Percentiles rank a stretch among this genome's conserved stretches.
phyloP scores from a whole-genome alignment of 1,140 invertebrate species.

The Sinella curviseta region DNA sequence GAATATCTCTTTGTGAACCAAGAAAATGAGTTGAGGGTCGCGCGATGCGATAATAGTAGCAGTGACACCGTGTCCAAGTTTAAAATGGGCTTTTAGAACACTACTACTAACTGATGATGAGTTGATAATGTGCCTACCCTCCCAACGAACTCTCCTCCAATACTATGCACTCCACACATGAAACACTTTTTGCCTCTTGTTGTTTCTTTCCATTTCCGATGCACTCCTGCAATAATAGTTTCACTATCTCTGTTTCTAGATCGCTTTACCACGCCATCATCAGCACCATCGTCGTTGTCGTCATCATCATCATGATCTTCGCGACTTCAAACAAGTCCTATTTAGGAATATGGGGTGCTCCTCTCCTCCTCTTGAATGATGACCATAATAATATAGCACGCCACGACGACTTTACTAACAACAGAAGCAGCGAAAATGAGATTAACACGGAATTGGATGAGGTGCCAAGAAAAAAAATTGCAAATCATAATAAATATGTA shows the following conservation, averaged over 20 bases:
- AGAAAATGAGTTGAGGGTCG: no score
- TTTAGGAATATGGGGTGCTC: background rate
- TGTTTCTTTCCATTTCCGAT: no score
- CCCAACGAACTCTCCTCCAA: no score
- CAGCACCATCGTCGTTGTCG: background rate
- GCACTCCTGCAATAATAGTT: background rate
- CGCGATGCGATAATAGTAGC: no score
- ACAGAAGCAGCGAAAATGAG: background rate
- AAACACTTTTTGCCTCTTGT: no score
- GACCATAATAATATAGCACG: background rate
- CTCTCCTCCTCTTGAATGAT: background rate
- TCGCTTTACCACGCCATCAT: background rate
- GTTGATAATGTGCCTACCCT: no score
- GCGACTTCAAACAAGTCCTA: background rate
- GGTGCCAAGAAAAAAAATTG: slow-evolving; percentile 2
- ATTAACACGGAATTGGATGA: background rate
- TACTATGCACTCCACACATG: no score
- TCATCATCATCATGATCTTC: background rate
- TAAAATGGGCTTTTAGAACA: no score
- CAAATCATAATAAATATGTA: background rate
- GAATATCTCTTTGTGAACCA: no score
- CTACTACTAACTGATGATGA: no score
- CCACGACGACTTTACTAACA: background rate
- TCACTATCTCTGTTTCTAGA: background rate
- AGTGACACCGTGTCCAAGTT: no score